Percentiles rank a stretch among this genome's conserved stretches.
phyloP scores from a whole-genome alignment of 2,888 invertebrate genomes.

The Chloroclysta siterata region DNA sequence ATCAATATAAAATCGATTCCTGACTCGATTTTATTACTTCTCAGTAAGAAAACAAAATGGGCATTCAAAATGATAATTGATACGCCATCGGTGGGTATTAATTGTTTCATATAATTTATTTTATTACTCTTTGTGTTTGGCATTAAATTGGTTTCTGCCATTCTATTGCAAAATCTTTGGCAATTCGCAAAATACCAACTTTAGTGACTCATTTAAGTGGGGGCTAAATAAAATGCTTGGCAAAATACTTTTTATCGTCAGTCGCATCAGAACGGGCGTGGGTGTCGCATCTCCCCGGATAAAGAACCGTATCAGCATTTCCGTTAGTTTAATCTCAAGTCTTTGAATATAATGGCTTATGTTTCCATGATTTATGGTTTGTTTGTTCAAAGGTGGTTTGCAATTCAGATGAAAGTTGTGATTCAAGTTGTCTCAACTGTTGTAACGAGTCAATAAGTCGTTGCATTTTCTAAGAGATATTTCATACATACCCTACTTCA shows the following conservation, averaged over 20 bases:
- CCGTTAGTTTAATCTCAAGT: constrained; percentile 58
- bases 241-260: constrained; percentile 54
- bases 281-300: constrained; percentile 52
- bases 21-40: constrained; percentile 59
- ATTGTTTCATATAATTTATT: constrained; percentile 46
- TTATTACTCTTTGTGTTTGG: constrained; percentile 41
- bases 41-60: constrained; percentile 44
- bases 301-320: constrained; percentile 49
- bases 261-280: constrained; percentile 47
- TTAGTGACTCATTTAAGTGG: constrained; percentile 26
- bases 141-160: constrained; percentile 34
- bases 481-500: no score
- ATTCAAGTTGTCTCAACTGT: constrained; percentile 50
- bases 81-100: constrained; percentile 44
- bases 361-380: constrained; percentile 61
- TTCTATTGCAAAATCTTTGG: constrained; percentile 25
- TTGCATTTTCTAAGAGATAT: background rate
- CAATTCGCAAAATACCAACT: background rate
- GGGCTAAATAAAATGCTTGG: constrained; percentile 49
- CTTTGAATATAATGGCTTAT: constrained; percentile 62
- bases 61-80: constrained; percentile 56
- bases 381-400: constrained; percentile 56
- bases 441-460: constrained; percentile 45
- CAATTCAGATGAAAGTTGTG: constrained; percentile 56
- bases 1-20: constrained; percentile 60